phyloP scores from a whole-genome alignment of 2,797 vertebrate species.

The Anabacerthia variegaticeps region DNA sequence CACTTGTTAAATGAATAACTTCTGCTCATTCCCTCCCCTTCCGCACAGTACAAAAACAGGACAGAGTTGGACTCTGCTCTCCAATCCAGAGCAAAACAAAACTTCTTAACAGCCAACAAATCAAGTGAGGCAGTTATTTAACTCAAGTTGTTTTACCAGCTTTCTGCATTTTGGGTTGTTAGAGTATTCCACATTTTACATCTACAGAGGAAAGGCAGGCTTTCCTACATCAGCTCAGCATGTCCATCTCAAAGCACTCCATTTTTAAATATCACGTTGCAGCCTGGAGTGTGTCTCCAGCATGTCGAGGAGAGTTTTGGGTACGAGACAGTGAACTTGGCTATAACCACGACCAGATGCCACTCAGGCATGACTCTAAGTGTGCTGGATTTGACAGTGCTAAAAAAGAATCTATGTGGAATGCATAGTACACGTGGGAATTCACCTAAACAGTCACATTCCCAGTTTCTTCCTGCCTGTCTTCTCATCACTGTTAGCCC shows the following conservation, averaged over 20 bases:
- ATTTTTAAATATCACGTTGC: neutral
- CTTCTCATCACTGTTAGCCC: neutral
- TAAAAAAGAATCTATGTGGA: neutral
- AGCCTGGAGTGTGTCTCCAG: neutral
- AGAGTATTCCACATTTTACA: neutral
- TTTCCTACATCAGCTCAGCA: neutral
- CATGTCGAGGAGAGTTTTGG: neutral
- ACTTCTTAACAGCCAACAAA: constrained; percentile 25
- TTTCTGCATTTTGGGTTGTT: neutral
- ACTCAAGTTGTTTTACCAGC: neutral
- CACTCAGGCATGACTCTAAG: neutral
- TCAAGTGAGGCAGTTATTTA: neutral
- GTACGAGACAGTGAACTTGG: neutral
- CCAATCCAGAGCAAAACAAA: constrained; percentile 6
- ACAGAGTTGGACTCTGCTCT: neutral
- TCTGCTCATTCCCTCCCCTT: neutral
- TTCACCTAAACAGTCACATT: neutral
- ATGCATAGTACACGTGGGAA: neutral
- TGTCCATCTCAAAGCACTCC: neutral
- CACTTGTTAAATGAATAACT: constrained; percentile 50
- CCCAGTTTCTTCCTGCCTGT: neutral
- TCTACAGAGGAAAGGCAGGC: neutral
- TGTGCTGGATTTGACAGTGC: neutral
- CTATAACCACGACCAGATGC: neutral
- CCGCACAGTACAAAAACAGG: neutral